Conservation (phyloP, 53 echinoderm and acorn worm species). For the Arbacia lixula region DNA sequence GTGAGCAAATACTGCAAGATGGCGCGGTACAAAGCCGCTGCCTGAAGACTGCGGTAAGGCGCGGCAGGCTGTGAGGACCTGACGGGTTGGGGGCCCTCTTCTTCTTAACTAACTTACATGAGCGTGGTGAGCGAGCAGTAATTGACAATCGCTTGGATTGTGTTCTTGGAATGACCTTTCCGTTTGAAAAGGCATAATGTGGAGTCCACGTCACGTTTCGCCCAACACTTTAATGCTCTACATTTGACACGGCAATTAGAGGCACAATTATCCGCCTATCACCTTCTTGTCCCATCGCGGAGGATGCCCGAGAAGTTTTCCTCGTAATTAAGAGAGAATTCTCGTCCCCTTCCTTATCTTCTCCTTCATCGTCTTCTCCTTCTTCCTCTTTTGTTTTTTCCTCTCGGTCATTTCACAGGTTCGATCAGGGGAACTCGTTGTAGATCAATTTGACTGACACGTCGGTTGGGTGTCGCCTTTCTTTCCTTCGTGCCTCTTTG, state of each 20-base stretch:
- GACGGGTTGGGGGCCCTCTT: slow-evolving; percentile 27
- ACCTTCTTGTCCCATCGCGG: too few species aligned
- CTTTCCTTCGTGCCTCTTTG: slow-evolving; percentile 49
- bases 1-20: slow-evolving; percentile 57
- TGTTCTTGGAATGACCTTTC: slow-evolving; percentile 45
- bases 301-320: too few species aligned
- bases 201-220: slow-evolving; percentile 50
- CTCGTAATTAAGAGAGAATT: slow-evolving; percentile 21
- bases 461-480: slow-evolving; percentile 41
- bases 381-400: slow-evolving; percentile 8
- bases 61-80: neutral
- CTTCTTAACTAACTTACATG: slow-evolving; percentile 45
- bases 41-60: slow-evolving; percentile 8
- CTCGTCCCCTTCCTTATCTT: slow-evolving; percentile 11
- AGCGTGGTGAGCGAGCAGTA: slow-evolving; percentile 20
- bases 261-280: slow-evolving; percentile 55
- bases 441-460: slow-evolving; percentile 12
- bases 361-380: neutral
- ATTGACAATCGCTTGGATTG: slow-evolving; percentile 42
- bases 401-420: neutral
- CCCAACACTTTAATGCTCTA: slow-evolving; percentile 47
- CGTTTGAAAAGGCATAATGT: slow-evolving; percentile 43
- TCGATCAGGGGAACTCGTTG: neutral
- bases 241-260: slow-evolving; percentile 58
- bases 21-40: slow-evolving; percentile 38